Evolutionary conservation across 2,888 invertebrate genomes (phyloP), one percentile per base, ranked within the genome.

Genomic region (Chrysomela aeneicollis): DNA sequence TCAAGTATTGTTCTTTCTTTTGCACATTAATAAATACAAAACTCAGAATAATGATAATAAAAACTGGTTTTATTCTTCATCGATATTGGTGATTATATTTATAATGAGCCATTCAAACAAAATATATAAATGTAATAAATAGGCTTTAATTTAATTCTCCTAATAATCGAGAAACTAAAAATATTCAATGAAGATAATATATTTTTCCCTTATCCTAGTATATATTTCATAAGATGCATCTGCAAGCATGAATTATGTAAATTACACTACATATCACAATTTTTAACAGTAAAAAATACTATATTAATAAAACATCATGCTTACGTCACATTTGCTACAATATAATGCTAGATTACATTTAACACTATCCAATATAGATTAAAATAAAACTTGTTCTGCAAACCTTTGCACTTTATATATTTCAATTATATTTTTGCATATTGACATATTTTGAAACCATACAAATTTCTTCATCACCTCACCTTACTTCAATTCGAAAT

Each of bases 161-260:
- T 54, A 18, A 32, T 5, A 19, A 37, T 37, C 37, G 21, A 57
- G 17, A 32, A 57, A 57, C 18, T 18, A 46, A 55, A 37, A 55
- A 55, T 55, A 42, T 51, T 51, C 26, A 54, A 19, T n/a, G 19
- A 55, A 57, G 26, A 46, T 57, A 57, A 55, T 46, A 46, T 57
- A 26, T 57, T 21, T 10, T 22, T 46, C 26, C 15, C 30, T 21
- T 10, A n/a, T 17, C n/a, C n/a, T 59, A 59, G 15, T 59, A 50
- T 17, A 10, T 26, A 61, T 46, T 22, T 63, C 61, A 73, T 42
- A 15, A 12, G 42, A 77, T 77, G 76, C 74, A 71, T 77, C 76
- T 77, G 76, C 73, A 74, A 77, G 77, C 77, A 77, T 76, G 77
- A 77, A 57, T 66, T 51, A 71, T 71, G 71, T 73, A 70, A 72